These are phyloP conservation scores for Anguilla pacifica DNA, from an alignment of 2,797 vertebrate genomes.

Conservation along the genomic window DNA sequence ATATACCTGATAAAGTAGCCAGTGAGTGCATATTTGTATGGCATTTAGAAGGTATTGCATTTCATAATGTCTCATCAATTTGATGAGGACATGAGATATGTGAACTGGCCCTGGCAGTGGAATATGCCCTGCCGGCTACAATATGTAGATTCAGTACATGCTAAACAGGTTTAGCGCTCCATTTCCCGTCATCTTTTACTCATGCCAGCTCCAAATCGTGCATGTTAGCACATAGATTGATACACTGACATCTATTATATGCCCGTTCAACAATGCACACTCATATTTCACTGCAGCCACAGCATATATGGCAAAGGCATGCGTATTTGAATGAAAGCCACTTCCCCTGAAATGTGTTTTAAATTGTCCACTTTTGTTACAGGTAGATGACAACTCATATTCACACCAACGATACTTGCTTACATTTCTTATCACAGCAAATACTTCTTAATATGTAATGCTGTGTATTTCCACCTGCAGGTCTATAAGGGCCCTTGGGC, in stretches of 20 bases:
- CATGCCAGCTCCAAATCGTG: background rate
- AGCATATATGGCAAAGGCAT: background rate
- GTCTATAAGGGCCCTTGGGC: background rate
- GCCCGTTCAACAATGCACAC: background rate
- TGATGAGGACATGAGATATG: background rate
- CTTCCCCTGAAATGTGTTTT: background rate
- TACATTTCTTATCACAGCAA: background rate
- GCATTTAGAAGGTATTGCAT: too few species aligned
- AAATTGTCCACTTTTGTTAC: background rate
- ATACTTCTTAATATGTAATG: background rate
- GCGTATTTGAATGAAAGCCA: background rate
- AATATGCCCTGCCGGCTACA: background rate
- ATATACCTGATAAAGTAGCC: too few species aligned
- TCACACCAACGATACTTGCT: background rate
- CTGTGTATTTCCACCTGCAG: background rate
- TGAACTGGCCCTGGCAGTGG: background rate
- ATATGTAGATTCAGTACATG: background rate
- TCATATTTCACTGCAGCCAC: background rate
- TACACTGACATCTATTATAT: background rate
- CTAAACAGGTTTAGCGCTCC: background rate
- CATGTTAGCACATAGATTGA: background rate
- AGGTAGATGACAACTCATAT: background rate
- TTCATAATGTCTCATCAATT: too few species aligned
- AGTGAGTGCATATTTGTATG: background rate
- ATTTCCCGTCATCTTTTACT: background rate